Conservation (phyloP, 1,140 invertebrate genomes). For the Popillia japonica region DNA sequence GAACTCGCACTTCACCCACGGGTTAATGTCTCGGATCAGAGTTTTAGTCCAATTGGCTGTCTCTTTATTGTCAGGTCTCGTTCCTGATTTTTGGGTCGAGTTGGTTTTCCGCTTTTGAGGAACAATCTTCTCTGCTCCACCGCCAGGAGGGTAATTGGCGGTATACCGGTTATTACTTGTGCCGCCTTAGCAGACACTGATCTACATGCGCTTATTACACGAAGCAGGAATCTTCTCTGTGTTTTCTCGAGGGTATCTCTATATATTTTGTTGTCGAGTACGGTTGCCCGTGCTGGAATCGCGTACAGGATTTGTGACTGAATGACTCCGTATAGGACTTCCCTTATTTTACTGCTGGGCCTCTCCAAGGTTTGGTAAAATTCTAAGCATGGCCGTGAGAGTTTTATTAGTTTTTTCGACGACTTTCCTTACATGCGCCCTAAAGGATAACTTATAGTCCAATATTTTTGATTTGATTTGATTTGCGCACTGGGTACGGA, state of each 20-base stretch:
- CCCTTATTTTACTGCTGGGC: not conserved
- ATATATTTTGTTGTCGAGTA: not conserved
- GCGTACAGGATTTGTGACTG: not conserved
- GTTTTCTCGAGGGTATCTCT: too few relatives aligned
- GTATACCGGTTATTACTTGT: not conserved
- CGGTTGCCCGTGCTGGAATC: not conserved
- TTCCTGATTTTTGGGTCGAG: not conserved
- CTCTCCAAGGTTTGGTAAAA: not conserved
- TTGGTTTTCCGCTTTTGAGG: not conserved
- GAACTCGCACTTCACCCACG: not conserved
- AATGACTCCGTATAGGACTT: not conserved
- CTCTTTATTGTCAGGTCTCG: not conserved
- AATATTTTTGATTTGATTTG: not conserved
- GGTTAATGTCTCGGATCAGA: not conserved
- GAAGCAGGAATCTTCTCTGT: too few relatives aligned
- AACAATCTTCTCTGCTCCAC: not conserved
- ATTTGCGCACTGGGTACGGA: too few relatives aligned
- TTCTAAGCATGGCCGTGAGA: not conserved
- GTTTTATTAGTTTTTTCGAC: not conserved
- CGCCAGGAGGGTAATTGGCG: not conserved
- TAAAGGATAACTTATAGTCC: not conserved
- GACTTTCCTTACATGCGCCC: not conserved
- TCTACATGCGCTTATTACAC: too few relatives aligned
- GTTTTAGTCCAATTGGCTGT: not conserved
- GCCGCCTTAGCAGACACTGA: not conserved